phyloP scores from a whole-genome alignment of 2,888 invertebrate genomes.

The Erebia aethiops region DNA sequence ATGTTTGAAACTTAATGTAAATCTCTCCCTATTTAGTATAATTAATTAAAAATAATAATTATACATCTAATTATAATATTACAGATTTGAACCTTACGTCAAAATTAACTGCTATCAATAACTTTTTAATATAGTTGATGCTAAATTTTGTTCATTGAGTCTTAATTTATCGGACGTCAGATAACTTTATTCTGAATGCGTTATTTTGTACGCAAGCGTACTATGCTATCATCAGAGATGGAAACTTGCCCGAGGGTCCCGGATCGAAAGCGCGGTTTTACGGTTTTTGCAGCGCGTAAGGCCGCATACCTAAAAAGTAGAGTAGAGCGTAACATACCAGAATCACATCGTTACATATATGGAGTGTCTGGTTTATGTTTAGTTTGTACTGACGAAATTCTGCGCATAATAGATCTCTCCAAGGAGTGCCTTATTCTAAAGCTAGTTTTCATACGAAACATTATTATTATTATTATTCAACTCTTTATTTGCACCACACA shows the following conservation, averaged over 20 bases:
- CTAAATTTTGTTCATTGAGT: background rate
- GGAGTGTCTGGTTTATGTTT: conserved; percentile 20
- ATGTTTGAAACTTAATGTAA: background rate
- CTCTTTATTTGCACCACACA: no score
- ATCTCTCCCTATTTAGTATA: no score
- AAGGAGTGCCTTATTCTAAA: background rate
- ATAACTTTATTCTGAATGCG: background rate
- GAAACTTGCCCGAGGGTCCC: conserved; percentile 68
- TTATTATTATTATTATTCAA: no score
- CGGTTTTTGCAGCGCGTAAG: conserved; percentile 60
- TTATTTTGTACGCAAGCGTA: conserved; percentile 47
- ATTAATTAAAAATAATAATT: no score
- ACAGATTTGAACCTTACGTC: no score
- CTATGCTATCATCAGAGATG: conserved; percentile 62
- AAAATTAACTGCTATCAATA: no score
- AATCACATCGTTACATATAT: conserved; percentile 33
- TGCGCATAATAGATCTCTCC: background rate
- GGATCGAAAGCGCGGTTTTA: conserved; percentile 76
- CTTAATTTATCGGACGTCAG: background rate
- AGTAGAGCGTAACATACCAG: conserved; percentile 47
- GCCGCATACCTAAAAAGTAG: conserved; percentile 54
- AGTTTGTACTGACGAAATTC: conserved; percentile 19
- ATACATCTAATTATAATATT: no score
- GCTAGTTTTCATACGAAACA: no score
- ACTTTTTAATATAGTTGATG: no score